Evolutionary conservation across 1,140 invertebrate species (phyloP).

Genomic region (Drosophila sulfurigaster): DNA sequence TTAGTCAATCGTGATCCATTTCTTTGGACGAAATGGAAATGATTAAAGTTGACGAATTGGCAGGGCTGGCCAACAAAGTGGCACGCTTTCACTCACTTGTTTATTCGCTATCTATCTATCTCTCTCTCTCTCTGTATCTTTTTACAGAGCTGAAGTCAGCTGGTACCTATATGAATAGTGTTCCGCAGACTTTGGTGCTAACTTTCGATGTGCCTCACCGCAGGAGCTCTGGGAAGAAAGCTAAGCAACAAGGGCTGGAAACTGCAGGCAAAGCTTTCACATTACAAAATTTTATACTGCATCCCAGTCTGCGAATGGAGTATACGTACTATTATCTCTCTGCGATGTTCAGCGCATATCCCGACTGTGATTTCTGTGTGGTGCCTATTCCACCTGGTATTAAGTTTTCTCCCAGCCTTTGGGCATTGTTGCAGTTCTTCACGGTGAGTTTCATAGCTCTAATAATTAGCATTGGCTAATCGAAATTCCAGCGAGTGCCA

Average conservation of each 20-base stretch:
- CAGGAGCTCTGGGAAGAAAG: background rate
- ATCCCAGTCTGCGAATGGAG: slow-evolving; percentile 51
- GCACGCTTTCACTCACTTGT: no score
- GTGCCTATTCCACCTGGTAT: slow-evolving; percentile 24
- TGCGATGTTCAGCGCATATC: slow-evolving; percentile 67
- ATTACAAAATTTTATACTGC: slow-evolving; percentile 61
- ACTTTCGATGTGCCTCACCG: slow-evolving; percentile 1
- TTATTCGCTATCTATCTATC: background rate
- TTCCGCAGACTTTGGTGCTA: background rate
- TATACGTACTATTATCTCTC: slow-evolving; percentile 51
- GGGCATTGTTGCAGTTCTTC: slow-evolving; percentile 52
- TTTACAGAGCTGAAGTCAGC: slow-evolving; percentile 41
- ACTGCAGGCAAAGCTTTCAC: slow-evolving; percentile 45
- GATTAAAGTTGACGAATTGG: no score
- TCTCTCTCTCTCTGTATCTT: background rate
- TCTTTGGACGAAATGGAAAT: no score
- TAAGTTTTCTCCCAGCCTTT: slow-evolving; percentile 25
- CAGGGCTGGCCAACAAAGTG: no score
- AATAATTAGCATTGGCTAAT: no score
- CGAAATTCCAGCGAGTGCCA: slow-evolving; percentile 34
- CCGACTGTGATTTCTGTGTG: slow-evolving; percentile 60
- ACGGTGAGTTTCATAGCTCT: slow-evolving; percentile 31
- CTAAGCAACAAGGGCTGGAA: background rate
- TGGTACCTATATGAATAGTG: slow-evolving; percentile 39
- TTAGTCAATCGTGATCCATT: no score